phyloP scores from a whole-genome alignment of 2,113 vertebrate species.

The Hemiscyllium ocellatum region DNA sequence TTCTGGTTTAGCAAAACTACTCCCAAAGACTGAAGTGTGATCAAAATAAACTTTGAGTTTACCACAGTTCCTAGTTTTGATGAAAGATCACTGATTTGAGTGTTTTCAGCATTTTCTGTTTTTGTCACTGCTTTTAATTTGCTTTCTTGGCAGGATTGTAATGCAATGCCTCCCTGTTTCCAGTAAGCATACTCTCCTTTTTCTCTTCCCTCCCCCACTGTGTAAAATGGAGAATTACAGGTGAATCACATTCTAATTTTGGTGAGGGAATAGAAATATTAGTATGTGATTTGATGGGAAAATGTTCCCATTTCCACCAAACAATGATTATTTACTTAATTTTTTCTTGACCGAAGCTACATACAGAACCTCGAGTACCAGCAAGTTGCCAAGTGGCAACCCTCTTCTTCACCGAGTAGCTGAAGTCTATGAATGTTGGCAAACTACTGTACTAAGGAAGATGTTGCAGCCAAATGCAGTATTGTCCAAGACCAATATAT shows the following conservation, averaged over 20 bases:
- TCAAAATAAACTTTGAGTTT: not conserved
- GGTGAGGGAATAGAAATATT: not conserved
- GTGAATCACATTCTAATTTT: not conserved
- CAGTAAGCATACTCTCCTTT: not conserved
- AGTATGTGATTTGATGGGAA: not conserved
- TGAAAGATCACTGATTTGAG: no score
- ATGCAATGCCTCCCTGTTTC: not conserved
- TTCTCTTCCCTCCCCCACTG: not conserved
- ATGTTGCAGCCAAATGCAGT: not conserved
- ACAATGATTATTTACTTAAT: not conserved
- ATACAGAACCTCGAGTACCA: not conserved
- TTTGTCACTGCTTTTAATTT: not conserved
- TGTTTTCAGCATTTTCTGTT: not conserved
- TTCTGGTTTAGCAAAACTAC: not conserved
- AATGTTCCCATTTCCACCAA: not conserved
- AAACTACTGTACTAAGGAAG: not conserved
- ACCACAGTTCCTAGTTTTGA: not conserved
- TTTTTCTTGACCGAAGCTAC: not conserved
- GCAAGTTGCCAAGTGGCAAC: not conserved
- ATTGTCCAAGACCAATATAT: not conserved
- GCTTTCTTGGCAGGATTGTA: not conserved
- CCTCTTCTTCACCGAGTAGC: not conserved
- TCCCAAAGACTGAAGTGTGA: not conserved
- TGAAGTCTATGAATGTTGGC: not conserved
- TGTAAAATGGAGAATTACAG: not conserved